Conservation (phyloP, 2,888 invertebrate species). For the Mythimna vitellina region DNA sequence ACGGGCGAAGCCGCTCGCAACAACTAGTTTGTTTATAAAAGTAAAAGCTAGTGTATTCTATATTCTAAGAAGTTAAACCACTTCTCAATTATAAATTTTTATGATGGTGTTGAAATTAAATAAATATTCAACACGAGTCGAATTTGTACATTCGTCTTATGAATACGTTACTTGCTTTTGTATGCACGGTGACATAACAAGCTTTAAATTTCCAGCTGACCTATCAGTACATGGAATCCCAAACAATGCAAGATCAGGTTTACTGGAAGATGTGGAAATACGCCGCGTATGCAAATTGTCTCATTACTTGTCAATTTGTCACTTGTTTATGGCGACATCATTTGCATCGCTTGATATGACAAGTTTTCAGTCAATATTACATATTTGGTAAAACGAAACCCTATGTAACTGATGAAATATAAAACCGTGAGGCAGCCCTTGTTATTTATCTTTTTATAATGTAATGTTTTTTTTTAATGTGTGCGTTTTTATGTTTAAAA, state of each 20-base stretch:
- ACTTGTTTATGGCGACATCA: neutral
- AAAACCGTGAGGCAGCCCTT: no score
- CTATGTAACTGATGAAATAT: no score
- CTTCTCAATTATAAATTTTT: neutral
- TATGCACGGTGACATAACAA: neutral
- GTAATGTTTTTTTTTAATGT: no score
- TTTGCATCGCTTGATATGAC: neutral
- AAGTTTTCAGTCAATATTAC: neutral
- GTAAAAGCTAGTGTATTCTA: constrained; percentile 23
- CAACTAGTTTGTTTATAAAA: constrained; percentile 11
- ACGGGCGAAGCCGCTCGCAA: no score
- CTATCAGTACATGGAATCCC: neutral
- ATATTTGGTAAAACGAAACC: neutral
- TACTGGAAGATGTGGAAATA: neutral
- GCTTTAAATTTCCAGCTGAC: neutral
- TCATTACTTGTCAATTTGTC: constrained; percentile 19
- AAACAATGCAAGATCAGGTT: neutral
- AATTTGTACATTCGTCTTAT: neutral
- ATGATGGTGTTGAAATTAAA: constrained; percentile 9
- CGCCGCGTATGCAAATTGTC: neutral
- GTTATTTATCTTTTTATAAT: no score
- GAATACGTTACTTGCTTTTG: neutral
- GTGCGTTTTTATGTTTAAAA: no score
- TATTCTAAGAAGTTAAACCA: neutral
- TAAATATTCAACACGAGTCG: constrained; percentile 12